phyloP scores from a whole-genome alignment of 2,797 vertebrate species.

The Yasuhikotakia modesta region DNA sequence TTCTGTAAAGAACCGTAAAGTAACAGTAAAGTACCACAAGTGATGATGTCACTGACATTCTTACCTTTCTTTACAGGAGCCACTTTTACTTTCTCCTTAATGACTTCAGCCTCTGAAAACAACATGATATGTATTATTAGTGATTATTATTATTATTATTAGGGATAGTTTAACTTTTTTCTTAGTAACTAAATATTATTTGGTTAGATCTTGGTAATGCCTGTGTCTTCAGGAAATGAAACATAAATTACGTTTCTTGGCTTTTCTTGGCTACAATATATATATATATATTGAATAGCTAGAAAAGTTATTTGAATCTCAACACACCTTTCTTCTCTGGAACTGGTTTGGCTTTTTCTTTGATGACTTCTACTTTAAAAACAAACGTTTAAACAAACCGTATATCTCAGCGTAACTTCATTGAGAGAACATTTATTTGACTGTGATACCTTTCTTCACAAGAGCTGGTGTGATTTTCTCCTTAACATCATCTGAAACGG shows the following conservation, averaged over 20 bases:
- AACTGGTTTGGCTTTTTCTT: conserved; percentile 59
- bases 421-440: neutral
- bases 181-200: too few species aligned
- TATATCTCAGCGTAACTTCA: neutral
- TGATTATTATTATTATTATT: too few species aligned
- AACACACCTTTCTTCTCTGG: conserved; percentile 62
- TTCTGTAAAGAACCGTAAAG: too few species aligned
- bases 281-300: too few species aligned
- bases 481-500: conserved; percentile 44
- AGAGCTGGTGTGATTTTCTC: conserved; percentile 53
- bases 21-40: too few species aligned
- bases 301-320: neutral
- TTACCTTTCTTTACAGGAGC: conserved; percentile 17
- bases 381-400: neutral
- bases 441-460: conserved; percentile 8
- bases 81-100: conserved; percentile 61
- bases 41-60: neutral
- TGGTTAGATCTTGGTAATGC: too few species aligned
- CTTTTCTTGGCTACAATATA: too few species aligned
- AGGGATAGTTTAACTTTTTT: too few species aligned
- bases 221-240: too few species aligned
- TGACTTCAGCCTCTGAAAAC: conserved; percentile 44
- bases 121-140: too few species aligned
- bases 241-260: too few species aligned
- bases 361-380: conserved; percentile 22